Conservation (phyloP, 2,113 vertebrate genomes). For the Paraplagusia blochii region DNA sequence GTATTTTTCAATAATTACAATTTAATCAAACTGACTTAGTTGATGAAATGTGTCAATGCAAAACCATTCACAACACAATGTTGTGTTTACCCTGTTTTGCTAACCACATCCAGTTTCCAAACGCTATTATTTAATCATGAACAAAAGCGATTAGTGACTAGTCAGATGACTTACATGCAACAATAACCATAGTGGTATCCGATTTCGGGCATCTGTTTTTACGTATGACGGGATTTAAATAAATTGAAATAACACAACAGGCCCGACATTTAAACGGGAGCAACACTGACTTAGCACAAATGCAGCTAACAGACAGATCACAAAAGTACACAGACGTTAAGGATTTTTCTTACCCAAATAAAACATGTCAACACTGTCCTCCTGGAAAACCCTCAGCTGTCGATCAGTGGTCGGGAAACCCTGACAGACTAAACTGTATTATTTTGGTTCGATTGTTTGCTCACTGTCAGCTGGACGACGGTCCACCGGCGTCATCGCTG, state of each 20-base stretch:
- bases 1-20: no score
- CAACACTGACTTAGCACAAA: slow-evolving; percentile 70
- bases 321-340: not conserved
- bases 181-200: no score
- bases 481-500: slow-evolving; percentile 53
- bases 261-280: slow-evolving; percentile 39
- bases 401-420: not conserved
- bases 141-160: no score
- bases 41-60: no score
- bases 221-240: not conserved
- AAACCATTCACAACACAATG: no score
- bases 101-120: no score
- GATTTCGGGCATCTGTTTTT: no score
- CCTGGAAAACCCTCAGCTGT: slow-evolving; percentile 3
- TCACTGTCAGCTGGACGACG: slow-evolving; percentile 70
- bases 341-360: slow-evolving; percentile 55
- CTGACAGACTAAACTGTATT: slow-evolving; percentile 20
- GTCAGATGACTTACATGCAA: no score
- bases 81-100: no score
- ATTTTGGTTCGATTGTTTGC: slow-evolving; percentile 40
- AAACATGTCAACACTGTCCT: slow-evolving; percentile 56
- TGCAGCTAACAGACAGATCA: not conserved
- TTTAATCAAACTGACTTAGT: no score
- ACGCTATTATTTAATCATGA: no score
- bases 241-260: slow-evolving; percentile 55